phyloP scores from a whole-genome alignment of 1,140 invertebrate species.

The Colletes latitarsis region DNA sequence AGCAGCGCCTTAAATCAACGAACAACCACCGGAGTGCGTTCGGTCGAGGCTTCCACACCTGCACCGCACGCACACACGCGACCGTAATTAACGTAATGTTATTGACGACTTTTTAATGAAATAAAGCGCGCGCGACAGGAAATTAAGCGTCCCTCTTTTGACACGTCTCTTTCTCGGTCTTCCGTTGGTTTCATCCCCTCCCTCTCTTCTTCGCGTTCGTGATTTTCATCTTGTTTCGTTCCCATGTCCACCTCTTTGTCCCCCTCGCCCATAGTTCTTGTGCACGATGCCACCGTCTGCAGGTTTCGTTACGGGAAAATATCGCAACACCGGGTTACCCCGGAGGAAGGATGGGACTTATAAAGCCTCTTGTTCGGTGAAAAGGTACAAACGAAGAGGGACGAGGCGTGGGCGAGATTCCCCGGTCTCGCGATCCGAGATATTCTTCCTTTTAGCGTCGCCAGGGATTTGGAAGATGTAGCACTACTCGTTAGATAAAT shows the following conservation, averaged over 20 bases:
- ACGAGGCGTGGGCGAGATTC: background rate
- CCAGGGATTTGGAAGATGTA: background rate
- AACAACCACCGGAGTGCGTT: background rate
- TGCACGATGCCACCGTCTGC: background rate
- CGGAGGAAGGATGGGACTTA: constrained; percentile 31
- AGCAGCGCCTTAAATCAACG: background rate
- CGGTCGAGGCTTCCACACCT: background rate
- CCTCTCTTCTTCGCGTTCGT: background rate
- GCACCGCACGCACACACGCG: background rate
- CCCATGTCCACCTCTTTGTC: too few relatives aligned
- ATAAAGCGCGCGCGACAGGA: constrained; percentile 62
- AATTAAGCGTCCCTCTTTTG: constrained; percentile 62
- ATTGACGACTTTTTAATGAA: constrained; percentile 70
- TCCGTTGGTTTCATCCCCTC: background rate
- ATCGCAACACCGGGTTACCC: constrained; percentile 21
- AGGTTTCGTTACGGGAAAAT: constrained; percentile 38
- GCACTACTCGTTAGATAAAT: constrained; percentile 16
- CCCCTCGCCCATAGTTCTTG: background rate
- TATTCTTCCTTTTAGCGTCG: constrained; percentile 6
- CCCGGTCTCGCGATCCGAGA: background rate
- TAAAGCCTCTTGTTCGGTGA: constrained; percentile 44
- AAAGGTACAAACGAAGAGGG: constrained; percentile 44
- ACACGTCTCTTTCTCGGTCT: constrained; percentile 39
- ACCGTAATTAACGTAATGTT: constrained; percentile 55
- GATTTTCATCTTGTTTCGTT: constrained; percentile 41